Percentiles rank a stretch among this genome's conserved stretches.
Evolutionary conservation across 2,888 invertebrate genomes (phyloP).

Genomic region (Steinernema hermaphroditum): DNA sequence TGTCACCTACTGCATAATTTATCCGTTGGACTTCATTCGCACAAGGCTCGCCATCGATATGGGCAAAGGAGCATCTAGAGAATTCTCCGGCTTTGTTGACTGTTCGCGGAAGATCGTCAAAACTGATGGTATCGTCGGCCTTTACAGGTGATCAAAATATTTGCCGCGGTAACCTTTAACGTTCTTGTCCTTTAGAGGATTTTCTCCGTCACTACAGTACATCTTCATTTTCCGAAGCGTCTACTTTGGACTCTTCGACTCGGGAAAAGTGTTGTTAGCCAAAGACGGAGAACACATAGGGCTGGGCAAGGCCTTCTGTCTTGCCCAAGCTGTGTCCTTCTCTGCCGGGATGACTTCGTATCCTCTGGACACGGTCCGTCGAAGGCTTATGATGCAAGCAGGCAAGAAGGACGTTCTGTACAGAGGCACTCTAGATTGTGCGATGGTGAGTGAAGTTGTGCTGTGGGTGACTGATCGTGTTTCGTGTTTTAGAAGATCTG

Average conservation of each 20-base stretch:
- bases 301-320: conserved; percentile 86
- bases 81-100: conserved; percentile 3
- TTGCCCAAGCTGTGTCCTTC: conserved; percentile 54
- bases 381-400: conserved; percentile 99
- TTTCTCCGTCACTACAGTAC: conserved; percentile 90
- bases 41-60: conserved; percentile 85
- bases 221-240: conserved; percentile 83
- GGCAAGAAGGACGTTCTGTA: conserved; percentile 69
- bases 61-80: conserved; percentile 73
- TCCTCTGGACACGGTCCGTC: conserved; percentile 90
- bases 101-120: conserved; percentile 1
- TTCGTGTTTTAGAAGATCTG: conserved; percentile 44
- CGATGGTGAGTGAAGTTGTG: conserved; percentile 45
- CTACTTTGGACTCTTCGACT: conserved; percentile 65
- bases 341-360: conserved; percentile 75
- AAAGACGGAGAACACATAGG: conserved; percentile 85
- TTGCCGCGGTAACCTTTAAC: neutral
- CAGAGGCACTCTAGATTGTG: conserved; percentile 52
- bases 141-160: conserved; percentile 74
- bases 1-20: conserved; percentile 88
- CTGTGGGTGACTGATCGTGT: neutral
- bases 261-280: conserved; percentile 42
- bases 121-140: conserved; percentile 70
- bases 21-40: conserved; percentile 90
- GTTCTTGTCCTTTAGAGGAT: conserved; percentile 72